Conservation (phyloP, 1,140 invertebrate genomes). For the Triops longicaudatus region DNA sequence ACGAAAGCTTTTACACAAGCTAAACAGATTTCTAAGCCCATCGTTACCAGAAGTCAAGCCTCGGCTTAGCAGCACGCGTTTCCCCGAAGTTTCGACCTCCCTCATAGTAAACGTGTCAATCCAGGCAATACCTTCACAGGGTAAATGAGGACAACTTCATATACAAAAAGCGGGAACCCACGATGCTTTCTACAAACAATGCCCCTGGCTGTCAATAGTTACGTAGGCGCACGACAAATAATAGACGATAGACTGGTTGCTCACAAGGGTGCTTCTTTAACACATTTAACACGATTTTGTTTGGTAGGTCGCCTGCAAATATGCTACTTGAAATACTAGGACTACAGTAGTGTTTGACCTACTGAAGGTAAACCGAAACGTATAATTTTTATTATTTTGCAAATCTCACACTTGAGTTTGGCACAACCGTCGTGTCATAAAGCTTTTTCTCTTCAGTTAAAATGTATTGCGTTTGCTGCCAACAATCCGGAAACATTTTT, state of each 20-base stretch:
- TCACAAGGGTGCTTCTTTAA: too few species aligned
- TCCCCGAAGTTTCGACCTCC: neutral
- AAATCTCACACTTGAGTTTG: too few species aligned
- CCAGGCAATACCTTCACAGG: neutral
- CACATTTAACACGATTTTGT: too few species aligned
- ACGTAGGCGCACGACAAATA: neutral
- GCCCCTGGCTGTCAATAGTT: neutral
- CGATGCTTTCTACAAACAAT: neutral
- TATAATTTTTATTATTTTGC: too few species aligned
- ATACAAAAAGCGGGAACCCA: neutral
- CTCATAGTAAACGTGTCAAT: neutral
- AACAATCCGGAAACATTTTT: too few species aligned
- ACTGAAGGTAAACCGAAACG: too few species aligned
- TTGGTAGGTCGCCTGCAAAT: too few species aligned
- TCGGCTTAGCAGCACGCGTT: neutral
- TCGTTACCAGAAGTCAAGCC: neutral
- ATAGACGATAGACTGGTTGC: neutral
- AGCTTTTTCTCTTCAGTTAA: too few species aligned
- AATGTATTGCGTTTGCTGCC: too few species aligned
- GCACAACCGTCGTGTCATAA: too few species aligned
- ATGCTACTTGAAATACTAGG: too few species aligned
- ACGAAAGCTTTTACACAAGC: neutral
- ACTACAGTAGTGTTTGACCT: too few species aligned
- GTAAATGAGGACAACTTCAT: neutral
- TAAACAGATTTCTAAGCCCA: neutral